Conservation (phyloP, 2,113 vertebrate species). For the Osmerus mordax region DNA sequence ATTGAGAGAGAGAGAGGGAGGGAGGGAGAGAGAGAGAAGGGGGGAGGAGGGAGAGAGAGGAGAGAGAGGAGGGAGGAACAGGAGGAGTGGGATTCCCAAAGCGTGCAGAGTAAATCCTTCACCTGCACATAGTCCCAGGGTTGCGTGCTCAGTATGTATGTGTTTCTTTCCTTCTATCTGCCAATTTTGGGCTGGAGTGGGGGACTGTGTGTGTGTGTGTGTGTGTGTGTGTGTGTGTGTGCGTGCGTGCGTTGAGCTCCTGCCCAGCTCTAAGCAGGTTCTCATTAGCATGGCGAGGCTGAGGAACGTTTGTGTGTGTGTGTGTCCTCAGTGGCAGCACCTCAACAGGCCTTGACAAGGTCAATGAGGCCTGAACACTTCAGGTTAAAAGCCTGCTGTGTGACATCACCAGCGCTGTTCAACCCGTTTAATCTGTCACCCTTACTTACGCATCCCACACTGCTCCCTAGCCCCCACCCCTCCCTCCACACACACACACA, state of each 20-base stretch:
- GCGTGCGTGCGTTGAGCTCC: not conserved
- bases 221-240: not conserved
- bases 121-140: constrained; percentile 1
- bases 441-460: not conserved
- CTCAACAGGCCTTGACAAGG: constrained; percentile 14
- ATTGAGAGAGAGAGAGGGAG: too few species aligned
- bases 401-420: constrained; percentile 6
- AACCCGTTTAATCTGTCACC: constrained; percentile 8
- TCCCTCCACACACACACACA: not conserved
- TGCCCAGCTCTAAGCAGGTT: not conserved
- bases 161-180: constrained; percentile 3
- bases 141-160: constrained; percentile 9
- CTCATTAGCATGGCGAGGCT: constrained; percentile 1
- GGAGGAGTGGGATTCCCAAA: too few species aligned
- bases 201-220: not conserved
- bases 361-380: constrained; percentile 22
- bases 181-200: not conserved
- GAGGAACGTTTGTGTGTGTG: constrained; percentile 14
- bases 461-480: not conserved
- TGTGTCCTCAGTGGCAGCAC: not conserved
- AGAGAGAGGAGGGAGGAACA: too few species aligned
- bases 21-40: too few species aligned
- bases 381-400: constrained; percentile 24
- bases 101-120: constrained; percentile 20
- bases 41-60: too few species aligned